Evolutionary conservation across 2,888 invertebrate genomes (phyloP).

Genomic region (Cataglyphis albicans): DNA sequence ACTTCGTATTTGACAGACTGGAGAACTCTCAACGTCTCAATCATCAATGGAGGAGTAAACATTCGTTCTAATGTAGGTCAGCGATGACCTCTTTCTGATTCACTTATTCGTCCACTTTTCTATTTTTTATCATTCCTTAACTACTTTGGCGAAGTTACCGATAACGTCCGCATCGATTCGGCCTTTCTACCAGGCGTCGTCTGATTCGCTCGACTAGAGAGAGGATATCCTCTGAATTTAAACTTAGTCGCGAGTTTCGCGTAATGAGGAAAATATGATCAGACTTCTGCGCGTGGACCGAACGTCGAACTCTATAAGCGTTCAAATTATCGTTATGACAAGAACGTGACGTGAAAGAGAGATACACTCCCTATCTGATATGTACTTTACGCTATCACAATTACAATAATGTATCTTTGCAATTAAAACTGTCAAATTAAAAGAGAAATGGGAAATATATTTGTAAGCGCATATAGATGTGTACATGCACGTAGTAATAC

Average conservation of each 20-base stretch:
- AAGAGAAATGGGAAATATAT: not conserved
- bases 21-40: constrained; percentile 16
- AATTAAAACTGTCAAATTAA: not conserved
- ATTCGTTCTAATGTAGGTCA: constrained; percentile 17
- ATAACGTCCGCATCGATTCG: constrained; percentile 59
- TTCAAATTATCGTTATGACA: constrained; percentile 52
- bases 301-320: constrained; percentile 4
- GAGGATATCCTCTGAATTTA: constrained; percentile 59
- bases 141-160: constrained; percentile 57
- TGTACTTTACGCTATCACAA: constrained; percentile 12
- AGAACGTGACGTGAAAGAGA: constrained; percentile 46
- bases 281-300: constrained; percentile 10
- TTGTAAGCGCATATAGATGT: not conserved
- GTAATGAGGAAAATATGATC: constrained; percentile 49
- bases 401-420: constrained; percentile 13
- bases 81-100: constrained; percentile 15
- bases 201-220: constrained; percentile 41
- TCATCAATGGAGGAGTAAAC: constrained; percentile 13
- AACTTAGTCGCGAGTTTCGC: constrained; percentile 34
- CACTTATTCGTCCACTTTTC: constrained; percentile 29
- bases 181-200: constrained; percentile 34
- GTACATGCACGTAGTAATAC: no score
- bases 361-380: constrained; percentile 25
- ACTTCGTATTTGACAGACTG: not conserved
- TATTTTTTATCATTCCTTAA: constrained; percentile 62